Conservation (phyloP, 2,797 vertebrate genomes). For the Xenentodon cancila region DNA sequence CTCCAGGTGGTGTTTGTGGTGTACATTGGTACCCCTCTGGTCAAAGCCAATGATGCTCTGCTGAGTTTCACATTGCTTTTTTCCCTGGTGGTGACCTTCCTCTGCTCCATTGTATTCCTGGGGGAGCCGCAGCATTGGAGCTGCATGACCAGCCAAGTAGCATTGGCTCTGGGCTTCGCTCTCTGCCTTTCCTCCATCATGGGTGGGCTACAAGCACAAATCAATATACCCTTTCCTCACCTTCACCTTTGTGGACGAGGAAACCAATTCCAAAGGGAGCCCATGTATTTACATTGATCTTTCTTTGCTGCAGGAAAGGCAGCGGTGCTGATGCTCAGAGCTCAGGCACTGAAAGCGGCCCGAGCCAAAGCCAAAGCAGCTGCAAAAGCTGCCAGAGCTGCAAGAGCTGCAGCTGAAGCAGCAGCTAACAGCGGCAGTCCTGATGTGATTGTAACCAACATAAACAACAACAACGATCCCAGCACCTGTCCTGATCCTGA, state of each 20-base stretch:
- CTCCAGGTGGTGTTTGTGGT: conserved; percentile 77
- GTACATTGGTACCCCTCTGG: conserved; percentile 80
- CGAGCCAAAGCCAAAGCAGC: conserved; percentile 71
- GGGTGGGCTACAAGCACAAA: conserved; percentile 60
- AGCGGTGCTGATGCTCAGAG: conserved; percentile 84
- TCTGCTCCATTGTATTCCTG: conserved; percentile 86
- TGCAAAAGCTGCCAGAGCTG: conserved; percentile 78
- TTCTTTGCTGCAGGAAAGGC: conserved; percentile 77
- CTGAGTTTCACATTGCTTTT: conserved; percentile 85
- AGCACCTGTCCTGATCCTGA: conserved; percentile 50
- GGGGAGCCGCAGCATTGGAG: conserved; percentile 85
- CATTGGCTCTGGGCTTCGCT: conserved; percentile 85
- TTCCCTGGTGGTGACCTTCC: conserved; percentile 84
- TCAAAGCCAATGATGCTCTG: conserved; percentile 80
- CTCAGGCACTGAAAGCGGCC: conserved; percentile 76
- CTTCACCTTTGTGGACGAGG: background rate
- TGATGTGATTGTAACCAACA: conserved; percentile 70
- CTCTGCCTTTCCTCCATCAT: conserved; percentile 86
- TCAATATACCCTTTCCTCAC: background rate
- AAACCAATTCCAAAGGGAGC: background rate
- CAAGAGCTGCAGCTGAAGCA: conserved; percentile 73
- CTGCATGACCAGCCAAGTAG: conserved; percentile 87
- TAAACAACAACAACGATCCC: conserved; percentile 22
- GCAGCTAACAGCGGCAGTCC: conserved; percentile 68
- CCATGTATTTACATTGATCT: background rate